A percentile compares a stretch with the other conserved stretches of the same genome.
Evolutionary conservation across 2,113 vertebrate species (phyloP).

Genomic region (Lontra canadensis): DNA sequence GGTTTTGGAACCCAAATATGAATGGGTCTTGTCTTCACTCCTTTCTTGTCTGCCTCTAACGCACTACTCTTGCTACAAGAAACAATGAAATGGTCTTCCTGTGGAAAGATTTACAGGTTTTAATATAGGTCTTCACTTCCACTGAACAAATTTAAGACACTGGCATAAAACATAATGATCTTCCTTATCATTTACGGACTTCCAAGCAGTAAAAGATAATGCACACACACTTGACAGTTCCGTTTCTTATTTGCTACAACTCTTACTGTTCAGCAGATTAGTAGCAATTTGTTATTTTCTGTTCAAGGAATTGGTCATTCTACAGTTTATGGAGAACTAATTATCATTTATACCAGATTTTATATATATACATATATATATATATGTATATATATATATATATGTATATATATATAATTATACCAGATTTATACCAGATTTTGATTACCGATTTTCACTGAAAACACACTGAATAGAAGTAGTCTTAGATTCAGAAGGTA

Average conservation of each 20-base stretch:
- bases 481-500: neutral
- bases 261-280: neutral
- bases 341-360: neutral
- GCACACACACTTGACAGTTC: neutral
- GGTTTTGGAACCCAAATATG: neutral
- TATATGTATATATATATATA: too few relatives aligned
- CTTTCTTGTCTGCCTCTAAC: neutral
- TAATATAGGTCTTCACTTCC: neutral
- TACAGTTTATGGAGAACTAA: neutral
- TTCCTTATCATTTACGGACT: neutral
- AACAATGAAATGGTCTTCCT: neutral
- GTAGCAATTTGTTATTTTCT: constrained; percentile 31
- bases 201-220: neutral
- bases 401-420: too few relatives aligned
- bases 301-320: neutral
- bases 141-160: neutral
- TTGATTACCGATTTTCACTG: neutral
- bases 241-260: neutral
- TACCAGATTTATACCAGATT: neutral
- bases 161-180: neutral
- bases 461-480: neutral
- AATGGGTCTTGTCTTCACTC: neutral
- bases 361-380: too few relatives aligned
- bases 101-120: neutral
- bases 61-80: neutral